These are phyloP conservation scores for Rosalia funebris DNA, from an alignment of 2,888 invertebrate genomes.

Conservation along the genomic window DNA sequence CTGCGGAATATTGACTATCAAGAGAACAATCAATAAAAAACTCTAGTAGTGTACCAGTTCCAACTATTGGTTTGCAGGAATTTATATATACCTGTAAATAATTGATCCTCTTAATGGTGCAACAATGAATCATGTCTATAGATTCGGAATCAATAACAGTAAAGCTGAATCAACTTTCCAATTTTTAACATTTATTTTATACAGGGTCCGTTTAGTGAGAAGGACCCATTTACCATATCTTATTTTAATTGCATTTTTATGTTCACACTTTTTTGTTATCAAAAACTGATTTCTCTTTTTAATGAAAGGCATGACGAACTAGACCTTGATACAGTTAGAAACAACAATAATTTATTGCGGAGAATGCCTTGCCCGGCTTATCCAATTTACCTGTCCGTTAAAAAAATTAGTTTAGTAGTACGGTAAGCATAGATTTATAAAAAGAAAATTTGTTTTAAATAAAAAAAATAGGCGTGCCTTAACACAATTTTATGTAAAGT, in stretches of 20 bases:
- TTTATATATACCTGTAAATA: no score
- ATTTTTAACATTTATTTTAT: neutral
- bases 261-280: neutral
- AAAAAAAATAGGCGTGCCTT: no score
- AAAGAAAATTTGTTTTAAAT: no score
- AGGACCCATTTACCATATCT: neutral
- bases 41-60: neutral
- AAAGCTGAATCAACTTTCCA: neutral
- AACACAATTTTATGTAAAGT: no score
- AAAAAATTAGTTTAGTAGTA: no score
- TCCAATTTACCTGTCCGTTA: no score
- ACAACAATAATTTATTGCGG: no score
- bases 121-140: slow-evolving; percentile 1
- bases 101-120: slow-evolving; percentile 1
- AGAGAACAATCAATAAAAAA: neutral
- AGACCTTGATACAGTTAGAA: neutral
- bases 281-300: neutral
- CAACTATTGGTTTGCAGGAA: no score
- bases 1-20: neutral
- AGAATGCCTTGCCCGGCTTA: no score
- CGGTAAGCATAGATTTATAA: no score
- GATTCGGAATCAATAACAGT: slow-evolving; percentile 3
- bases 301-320: neutral
- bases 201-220: neutral
- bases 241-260: neutral